Conservation (phyloP, 2,888 invertebrate species). For the Lasioglossum morio region DNA sequence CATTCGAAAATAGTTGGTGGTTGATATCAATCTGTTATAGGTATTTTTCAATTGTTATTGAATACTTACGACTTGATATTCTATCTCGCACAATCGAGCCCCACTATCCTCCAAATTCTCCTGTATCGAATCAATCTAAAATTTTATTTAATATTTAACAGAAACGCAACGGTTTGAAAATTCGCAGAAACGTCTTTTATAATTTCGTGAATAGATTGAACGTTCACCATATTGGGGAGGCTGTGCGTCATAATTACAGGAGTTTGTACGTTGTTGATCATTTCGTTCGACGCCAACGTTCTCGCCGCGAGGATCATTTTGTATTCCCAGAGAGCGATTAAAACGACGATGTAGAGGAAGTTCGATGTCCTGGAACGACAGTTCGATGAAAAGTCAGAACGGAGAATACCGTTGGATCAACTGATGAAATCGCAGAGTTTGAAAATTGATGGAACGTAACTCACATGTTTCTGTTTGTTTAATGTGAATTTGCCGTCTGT, state of each 20-base stretch:
- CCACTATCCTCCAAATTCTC: slow-evolving; percentile 7
- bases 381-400: neutral
- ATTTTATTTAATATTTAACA: neutral
- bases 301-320: slow-evolving; percentile 1
- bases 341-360: neutral
- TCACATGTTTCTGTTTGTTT: slow-evolving; percentile 20
- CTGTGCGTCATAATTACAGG: slow-evolving; percentile 25
- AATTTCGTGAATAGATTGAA: neutral
- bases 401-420: neutral
- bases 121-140: slow-evolving; percentile 37
- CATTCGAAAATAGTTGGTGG: neutral
- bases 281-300: slow-evolving; percentile 18
- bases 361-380: slow-evolving; percentile 27
- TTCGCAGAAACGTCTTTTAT: neutral
- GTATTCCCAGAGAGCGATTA: slow-evolving; percentile 3
- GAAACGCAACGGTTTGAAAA: neutral
- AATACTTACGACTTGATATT: slow-evolving; percentile 52
- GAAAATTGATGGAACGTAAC: neutral
- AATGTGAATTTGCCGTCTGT: neutral
- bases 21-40: neutral
- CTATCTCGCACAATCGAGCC: slow-evolving; percentile 33
- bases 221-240: slow-evolving; percentile 33
- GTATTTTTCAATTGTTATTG: neutral
- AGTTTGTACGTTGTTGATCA: slow-evolving; percentile 12
- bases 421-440: neutral